These are phyloP conservation scores for Catharus bicknelli DNA, from an alignment of 2,113 vertebrate species.

Conservation along the genomic window DNA sequence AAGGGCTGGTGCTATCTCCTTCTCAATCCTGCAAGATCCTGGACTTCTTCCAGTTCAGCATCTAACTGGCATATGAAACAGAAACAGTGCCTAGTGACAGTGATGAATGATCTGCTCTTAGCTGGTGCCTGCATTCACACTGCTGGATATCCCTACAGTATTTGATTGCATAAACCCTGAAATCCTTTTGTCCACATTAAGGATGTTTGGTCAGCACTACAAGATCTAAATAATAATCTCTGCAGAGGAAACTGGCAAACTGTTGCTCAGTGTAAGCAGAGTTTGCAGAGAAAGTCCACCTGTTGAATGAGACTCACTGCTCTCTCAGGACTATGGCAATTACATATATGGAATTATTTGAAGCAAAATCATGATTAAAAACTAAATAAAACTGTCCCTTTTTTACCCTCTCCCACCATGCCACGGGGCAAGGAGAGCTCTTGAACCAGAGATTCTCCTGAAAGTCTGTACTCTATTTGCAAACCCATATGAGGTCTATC, in stretches of 20 bases:
- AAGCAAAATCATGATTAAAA: neutral
- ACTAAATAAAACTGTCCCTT: neutral
- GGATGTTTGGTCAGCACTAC: neutral
- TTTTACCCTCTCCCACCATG: neutral
- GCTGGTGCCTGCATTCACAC: neutral
- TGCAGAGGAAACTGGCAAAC: neutral
- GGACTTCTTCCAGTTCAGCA: conserved; percentile 5
- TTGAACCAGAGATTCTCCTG: neutral
- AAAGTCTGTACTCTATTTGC: neutral
- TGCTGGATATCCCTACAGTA: neutral
- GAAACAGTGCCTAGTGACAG: neutral
- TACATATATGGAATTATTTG: neutral
- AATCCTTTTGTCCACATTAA: conserved; percentile 29
- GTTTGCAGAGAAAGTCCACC: neutral
- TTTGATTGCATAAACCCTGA: conserved; percentile 4
- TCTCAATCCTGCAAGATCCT: neutral
- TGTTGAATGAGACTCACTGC: neutral
- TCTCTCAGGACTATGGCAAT: neutral
- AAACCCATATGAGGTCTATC: neutral
- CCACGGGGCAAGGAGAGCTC: neutral
- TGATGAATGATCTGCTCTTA: neutral
- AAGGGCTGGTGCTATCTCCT: neutral
- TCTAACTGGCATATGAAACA: neutral
- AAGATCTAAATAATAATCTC: neutral
- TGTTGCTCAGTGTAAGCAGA: neutral